Base-by-base conservation (phyloP, 2,113 vertebrate genomes). In the Festucalex cinctus region DNA sequence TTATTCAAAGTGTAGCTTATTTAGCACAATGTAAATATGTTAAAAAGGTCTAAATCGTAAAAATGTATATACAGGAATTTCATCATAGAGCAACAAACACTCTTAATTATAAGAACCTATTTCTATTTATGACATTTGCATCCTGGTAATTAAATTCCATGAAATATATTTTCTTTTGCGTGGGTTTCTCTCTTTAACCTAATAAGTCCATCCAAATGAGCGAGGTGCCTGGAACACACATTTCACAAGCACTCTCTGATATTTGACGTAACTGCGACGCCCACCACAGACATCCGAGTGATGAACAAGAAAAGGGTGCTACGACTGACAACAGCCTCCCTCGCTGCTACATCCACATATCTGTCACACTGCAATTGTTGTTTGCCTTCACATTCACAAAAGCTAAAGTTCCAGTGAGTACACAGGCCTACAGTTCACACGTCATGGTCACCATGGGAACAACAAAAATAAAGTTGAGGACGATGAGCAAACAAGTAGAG, bases 361-460 rank as follows among this genome's bases (percentile, higher is more conserved):
- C n/a, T 71, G 68, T 81, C 51, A 32, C 76, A 73, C 68, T 14
- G 14, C 72, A 57, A 69, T 59, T 26, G 43, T 63, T 75, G 51
- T 82, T 79, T 76, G 72, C 73, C 51, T 70, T 80, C 66, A 80
- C 71, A 57, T 79, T 59, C 63, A 63, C 70, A 71, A 69, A 85
- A 84, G 83, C 80, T 82, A 81, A 89, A 85, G 74, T 79, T 63
- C 68, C 70, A 69, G 80, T 74, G 68, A 86, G 75, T 19, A 24
- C 67, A 62, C 70, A 72, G 75, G 68, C 64, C 81, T 81, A 22
- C 7, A 39, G 85, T 32, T 32, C 28, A 32, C 28, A 2, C 4
- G 28, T 87, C 86, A 86, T 20, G 35, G 83, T 92, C 79, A 51
- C 88, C 86, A 86, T 89, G 73, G 89, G 56, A 89, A 89, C 88